Evolutionary conservation across 1,140 invertebrate genomes (phyloP).

Genomic region (Drosophila lacteicornis): DNA sequence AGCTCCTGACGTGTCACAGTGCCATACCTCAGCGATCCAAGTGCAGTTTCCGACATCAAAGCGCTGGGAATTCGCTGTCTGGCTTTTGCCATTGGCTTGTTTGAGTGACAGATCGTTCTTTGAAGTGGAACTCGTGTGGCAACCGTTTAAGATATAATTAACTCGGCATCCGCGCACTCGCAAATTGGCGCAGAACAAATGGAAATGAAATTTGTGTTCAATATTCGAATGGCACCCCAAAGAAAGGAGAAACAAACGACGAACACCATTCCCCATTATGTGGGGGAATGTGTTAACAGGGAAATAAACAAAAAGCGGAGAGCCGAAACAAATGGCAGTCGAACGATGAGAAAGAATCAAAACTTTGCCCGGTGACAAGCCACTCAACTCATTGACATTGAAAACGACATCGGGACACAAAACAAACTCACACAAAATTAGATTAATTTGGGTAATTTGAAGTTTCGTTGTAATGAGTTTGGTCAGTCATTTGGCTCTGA

Average conservation of each 20-base stretch:
- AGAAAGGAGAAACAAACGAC: slow-evolving; percentile 50
- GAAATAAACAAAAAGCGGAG: slow-evolving; percentile 21
- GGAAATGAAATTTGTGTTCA: slow-evolving; percentile 17
- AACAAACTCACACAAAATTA: slow-evolving; percentile 69
- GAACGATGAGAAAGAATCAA: slow-evolving; percentile 48
- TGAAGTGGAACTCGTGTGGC: slow-evolving; percentile 45
- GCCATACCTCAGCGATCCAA: slow-evolving; percentile 4
- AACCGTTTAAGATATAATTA: slow-evolving; percentile 57
- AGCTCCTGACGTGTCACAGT: slow-evolving; percentile 19
- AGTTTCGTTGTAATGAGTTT: slow-evolving; percentile 82
- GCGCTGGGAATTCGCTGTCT: slow-evolving; percentile 21
- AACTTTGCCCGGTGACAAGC: slow-evolving; percentile 49
- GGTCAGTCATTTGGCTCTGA: slow-evolving; percentile 78
- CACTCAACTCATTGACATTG: slow-evolving; percentile 77
- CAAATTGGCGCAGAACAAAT: slow-evolving; percentile 20
- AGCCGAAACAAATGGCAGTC: slow-evolving; percentile 52
- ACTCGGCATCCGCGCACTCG: slow-evolving; percentile 15
- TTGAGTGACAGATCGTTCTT: slow-evolving; percentile 50
- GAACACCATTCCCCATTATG: slow-evolving; percentile 72
- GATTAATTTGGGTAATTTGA: slow-evolving; percentile 81
- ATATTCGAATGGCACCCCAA: slow-evolving; percentile 25
- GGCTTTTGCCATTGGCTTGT: slow-evolving; percentile 45
- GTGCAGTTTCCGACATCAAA: slow-evolving; percentile 61
- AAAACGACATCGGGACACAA: slow-evolving; percentile 32
- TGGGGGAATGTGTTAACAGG: slow-evolving; percentile 71